Base-by-base conservation (phyloP, 1,140 invertebrate species). In the Caenorhabditis remanei region DNA sequence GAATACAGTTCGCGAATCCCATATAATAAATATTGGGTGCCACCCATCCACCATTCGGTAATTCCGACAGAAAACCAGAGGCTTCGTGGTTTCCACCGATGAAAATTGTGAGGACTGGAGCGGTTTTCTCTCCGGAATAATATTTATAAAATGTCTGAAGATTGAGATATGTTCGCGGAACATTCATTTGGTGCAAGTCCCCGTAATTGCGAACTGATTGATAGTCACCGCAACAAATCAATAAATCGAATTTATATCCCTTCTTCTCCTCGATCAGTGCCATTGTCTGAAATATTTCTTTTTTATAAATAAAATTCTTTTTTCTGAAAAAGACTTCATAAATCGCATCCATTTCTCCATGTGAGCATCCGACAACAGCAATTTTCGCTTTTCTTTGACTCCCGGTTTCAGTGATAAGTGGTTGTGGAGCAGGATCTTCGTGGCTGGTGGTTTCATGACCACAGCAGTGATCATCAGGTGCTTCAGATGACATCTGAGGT, bases 51-150 rank as follows among this genome's bases (percentile, higher is more conserved):
- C 98, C 97, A 93, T 98, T 99, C 0, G 97, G 95, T 53, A 99
- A 93, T 93, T 99, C 97, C 93, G 98, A 96, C 40, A 99, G 94
- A 93, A 97, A 96, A 94, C 98, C 98, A 0, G 97, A 98, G 13
- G 98, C 97, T 94, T 99, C 98, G 93, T 99, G 98, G 94, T 99
- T 99, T 7, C 98, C 98, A 67, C 98, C 98, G 93, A 99, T 97
- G 92, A 99, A 98, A 87, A 99, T 93, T 0, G 98, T 99, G 82
- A 98, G 93, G 61, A 98, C 93, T 16, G 98, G 97, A 6, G 97
- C 97, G 43, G 40, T 58, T 87, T 95, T 96, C 93, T 98, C 96
- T 21, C 97, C 97, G 88, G 95, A 96, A 93, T 98, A 99, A 93
- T 94, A 99, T 96, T 98, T 97, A 92, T 98, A 96, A 94, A 99